Evolutionary conservation across 2,113 vertebrate genomes (phyloP), one percentile per base, ranked within the genome.

Genomic region (Meles meles): DNA sequence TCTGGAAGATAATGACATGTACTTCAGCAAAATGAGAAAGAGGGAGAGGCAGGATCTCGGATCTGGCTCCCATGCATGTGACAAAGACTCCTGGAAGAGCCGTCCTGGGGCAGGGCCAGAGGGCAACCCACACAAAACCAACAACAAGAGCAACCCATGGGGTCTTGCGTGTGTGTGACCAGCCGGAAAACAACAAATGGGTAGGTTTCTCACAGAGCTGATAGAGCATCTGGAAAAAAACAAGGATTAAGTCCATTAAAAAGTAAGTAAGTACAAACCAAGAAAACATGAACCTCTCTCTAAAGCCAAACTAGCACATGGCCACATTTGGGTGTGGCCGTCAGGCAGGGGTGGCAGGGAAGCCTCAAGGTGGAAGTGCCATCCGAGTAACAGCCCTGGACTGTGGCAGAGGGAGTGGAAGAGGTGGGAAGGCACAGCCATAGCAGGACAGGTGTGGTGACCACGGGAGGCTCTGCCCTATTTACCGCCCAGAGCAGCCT

Each of bases 251-350:
- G 12, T 15, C 27, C 2, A 52, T 79, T 90, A 71, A 84, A 47
- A 90, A 72, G 15, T n/a, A 42, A 82, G 4, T 21, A 85, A 95
- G 79, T 34, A 80, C 72, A 81, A 44, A 61, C 31, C 37, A 87
- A 88, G 34, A 92, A 65, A 94, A 82, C 25, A 71, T n/a, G 55
- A 63, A 65, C 5, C 76, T 83, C 57, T 83, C 57, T 49, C 23
- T 15, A 88, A 92, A 94, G 59, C 34, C 57, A 94, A 15, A 42
- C 34, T 34, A 49, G 67, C 67, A 77, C n/a, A 94, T 34, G 37
- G 1, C 18, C 12, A 20, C 27, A 23, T 10, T 29, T 12, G 4
- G 6, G 37, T 31, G 29, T 76, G 61, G 69, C 52, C 15, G 9
- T 29, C 15, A 9, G 71, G 21, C 8, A 80, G 15, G 1, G 2